These are phyloP conservation scores for Leptinotarsa peninsularis DNA, from an alignment of 2,888 invertebrate species.

Conservation along the genomic window DNA sequence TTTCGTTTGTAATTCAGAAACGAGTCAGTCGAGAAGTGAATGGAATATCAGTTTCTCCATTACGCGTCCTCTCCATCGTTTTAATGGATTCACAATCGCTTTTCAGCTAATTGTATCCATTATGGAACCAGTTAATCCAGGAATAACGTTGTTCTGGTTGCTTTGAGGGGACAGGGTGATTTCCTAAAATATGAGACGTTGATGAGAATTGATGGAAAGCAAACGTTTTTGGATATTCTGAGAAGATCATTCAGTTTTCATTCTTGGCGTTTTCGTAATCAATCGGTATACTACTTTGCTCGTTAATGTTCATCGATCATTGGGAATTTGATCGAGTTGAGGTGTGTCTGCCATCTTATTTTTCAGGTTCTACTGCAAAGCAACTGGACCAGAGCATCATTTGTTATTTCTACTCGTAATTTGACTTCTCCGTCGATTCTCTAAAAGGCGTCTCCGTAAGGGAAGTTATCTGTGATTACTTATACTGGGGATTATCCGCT, in stretches of 20 bases:
- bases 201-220: constrained; percentile 4
- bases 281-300: too few relatives aligned
- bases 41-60: constrained; percentile 28
- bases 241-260: background rate
- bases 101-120: constrained; percentile 32
- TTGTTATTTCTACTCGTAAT: too few relatives aligned
- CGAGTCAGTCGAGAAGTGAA: constrained; percentile 15
- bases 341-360: too few relatives aligned
- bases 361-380: too few relatives aligned
- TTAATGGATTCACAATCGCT: constrained; percentile 34
- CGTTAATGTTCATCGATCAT: too few relatives aligned
- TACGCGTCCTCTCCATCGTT: constrained; percentile 24
- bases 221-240: background rate
- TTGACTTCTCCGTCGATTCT: too few relatives aligned
- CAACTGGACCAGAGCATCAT: too few relatives aligned
- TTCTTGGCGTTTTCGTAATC: too few relatives aligned
- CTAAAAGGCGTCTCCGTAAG: too few relatives aligned
- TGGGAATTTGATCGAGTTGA: too few relatives aligned
- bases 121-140: constrained; percentile 30
- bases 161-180: constrained; percentile 12
- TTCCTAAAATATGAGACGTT: background rate
- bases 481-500: too few relatives aligned
- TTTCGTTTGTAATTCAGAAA: constrained; percentile 15
- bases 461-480: too few relatives aligned
- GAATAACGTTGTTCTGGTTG: constrained; percentile 26